phyloP scores from a whole-genome alignment of 2,797 vertebrate genomes.

The Hydrolagus colliei region DNA sequence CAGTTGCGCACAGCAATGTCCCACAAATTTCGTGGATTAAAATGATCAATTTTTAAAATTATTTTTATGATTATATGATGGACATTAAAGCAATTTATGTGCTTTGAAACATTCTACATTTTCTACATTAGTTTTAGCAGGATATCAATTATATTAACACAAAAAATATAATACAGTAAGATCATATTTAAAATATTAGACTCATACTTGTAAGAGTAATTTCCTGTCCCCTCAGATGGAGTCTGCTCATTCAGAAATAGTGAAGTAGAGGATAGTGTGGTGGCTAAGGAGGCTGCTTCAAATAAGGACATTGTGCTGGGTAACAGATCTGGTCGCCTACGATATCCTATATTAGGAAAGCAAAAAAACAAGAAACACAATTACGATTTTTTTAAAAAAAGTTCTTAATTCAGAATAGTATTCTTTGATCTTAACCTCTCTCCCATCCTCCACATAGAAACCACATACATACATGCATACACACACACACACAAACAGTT shows the following conservation, averaged over 20 bases:
- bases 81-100: too few relatives aligned
- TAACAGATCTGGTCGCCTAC: slow-evolving; percentile 57
- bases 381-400: too few relatives aligned
- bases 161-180: slow-evolving; percentile 15
- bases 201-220: slow-evolving; percentile 61
- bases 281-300: slow-evolving; percentile 63
- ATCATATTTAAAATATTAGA: not conserved
- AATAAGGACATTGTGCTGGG: slow-evolving; percentile 60
- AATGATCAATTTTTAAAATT: too few relatives aligned
- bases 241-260: slow-evolving; percentile 53
- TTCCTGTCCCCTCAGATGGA: slow-evolving; percentile 47
- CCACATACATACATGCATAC: too few relatives aligned
- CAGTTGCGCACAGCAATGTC: too few relatives aligned
- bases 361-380: not conserved
- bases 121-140: not conserved
- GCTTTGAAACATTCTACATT: not conserved
- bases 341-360: slow-evolving; percentile 51
- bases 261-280: slow-evolving; percentile 65
- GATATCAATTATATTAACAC: not conserved
- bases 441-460: too few relatives aligned
- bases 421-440: too few relatives aligned
- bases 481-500: too few relatives aligned
- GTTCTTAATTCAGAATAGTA: too few relatives aligned
- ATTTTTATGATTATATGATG: too few relatives aligned
- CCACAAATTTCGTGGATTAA: too few relatives aligned